Conservation (phyloP, 2,797 vertebrate species). For the Acrocephalus scirpaceus region DNA sequence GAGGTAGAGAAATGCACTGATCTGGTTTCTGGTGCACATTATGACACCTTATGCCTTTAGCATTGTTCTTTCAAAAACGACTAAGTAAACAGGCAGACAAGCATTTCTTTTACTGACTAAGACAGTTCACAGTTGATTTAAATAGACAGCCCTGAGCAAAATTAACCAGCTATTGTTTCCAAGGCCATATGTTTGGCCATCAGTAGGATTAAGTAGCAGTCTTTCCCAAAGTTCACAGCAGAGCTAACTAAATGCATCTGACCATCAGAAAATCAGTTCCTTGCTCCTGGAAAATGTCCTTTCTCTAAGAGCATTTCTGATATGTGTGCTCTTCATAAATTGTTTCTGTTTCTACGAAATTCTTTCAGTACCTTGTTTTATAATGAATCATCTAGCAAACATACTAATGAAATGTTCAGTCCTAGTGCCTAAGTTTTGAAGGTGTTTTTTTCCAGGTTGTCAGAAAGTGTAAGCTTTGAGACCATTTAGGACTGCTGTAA, state of each 20-base stretch:
- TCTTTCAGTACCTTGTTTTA: background rate
- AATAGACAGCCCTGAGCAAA: background rate
- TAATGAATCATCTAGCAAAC: background rate
- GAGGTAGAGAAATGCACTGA: background rate
- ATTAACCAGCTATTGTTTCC: conserved; percentile 25
- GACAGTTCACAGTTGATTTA: background rate
- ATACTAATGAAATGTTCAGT: background rate
- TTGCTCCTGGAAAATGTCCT: background rate
- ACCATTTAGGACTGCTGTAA: background rate
- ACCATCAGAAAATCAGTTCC: background rate
- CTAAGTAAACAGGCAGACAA: background rate
- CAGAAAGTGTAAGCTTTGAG: background rate
- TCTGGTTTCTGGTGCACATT: background rate
- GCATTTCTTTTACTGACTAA: background rate
- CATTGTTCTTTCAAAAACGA: background rate
- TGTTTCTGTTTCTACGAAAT: background rate
- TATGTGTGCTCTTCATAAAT: background rate
- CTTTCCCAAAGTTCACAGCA: background rate
- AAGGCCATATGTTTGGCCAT: background rate
- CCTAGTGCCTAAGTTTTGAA: background rate
- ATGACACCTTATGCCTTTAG: background rate
- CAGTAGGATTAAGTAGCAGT: background rate
- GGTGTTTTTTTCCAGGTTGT: background rate
- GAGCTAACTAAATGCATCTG: background rate
- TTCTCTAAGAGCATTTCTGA: background rate